Evolutionary conservation across 2,888 invertebrate species (phyloP).

Genomic region (Eupithecia centaureata): DNA sequence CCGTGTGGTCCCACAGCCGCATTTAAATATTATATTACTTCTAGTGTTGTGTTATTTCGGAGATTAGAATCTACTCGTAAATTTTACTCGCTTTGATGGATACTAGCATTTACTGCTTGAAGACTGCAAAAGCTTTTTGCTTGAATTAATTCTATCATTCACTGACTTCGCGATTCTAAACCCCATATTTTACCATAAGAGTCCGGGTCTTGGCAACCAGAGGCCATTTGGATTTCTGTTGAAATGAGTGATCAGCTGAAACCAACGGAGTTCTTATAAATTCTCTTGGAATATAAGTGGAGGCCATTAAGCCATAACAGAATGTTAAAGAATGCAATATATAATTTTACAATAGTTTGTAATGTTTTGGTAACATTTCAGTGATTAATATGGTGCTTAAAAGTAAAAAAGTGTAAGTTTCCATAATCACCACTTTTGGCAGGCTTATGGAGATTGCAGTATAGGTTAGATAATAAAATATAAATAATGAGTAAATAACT

Average conservation of each 20-base stretch:
- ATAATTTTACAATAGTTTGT: background rate
- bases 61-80: too few species aligned
- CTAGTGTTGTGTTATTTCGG: too few species aligned
- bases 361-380: too few species aligned
- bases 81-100: background rate
- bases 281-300: background rate
- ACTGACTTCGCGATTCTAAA: slow-evolving; percentile 5
- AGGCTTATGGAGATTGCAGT: too few species aligned
- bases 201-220: slow-evolving; percentile 35
- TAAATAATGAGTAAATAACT: too few species aligned
- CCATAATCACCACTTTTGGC: too few species aligned
- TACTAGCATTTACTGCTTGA: background rate
- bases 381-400: too few species aligned
- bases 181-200: slow-evolving; percentile 45
- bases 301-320: background rate
- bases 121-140: background rate
- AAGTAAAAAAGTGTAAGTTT: too few species aligned
- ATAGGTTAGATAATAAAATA: too few species aligned
- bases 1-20: background rate
- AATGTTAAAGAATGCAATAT: background rate
- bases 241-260: slow-evolving; percentile 21
- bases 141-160: slow-evolving; percentile 43
- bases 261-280: background rate
- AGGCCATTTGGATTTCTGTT: slow-evolving; percentile 15
- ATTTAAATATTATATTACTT: background rate